A percentile compares a stretch with the other conserved stretches of the same genome.
Evolutionary conservation across 2,888 invertebrate genomes (phyloP).

Genomic region (Polylopha cassiicola): DNA sequence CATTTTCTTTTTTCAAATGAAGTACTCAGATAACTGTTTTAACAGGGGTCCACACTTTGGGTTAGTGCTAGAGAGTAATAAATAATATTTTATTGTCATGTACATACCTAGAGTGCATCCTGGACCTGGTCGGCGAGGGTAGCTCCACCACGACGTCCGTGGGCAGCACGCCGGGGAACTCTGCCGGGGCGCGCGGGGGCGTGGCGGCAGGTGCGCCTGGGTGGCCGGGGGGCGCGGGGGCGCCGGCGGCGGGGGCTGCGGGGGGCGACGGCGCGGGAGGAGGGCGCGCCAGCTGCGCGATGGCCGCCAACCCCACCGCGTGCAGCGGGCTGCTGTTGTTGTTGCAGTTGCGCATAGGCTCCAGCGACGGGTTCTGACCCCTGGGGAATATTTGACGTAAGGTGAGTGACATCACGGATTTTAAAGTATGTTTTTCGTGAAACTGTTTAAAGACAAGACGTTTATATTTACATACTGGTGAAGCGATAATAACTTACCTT

Average conservation of each 20-base stretch:
- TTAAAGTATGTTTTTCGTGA: too few relatives aligned
- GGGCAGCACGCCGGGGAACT: constrained; percentile 71
- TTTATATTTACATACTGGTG: background rate
- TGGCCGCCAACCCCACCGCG: constrained; percentile 86
- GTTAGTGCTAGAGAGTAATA: too few relatives aligned
- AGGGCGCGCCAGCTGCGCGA: constrained; percentile 84
- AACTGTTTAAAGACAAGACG: background rate
- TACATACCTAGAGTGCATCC: constrained; percentile 39
- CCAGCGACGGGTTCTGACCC: constrained; percentile 52
- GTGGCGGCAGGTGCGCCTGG: constrained; percentile 30
- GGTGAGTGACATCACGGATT: constrained; percentile 1
- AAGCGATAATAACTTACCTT: constrained; percentile 38
- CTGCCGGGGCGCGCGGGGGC: constrained; percentile 40
- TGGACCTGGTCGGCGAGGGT: constrained; percentile 53
- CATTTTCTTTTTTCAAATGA: too few relatives aligned
- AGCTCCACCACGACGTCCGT: constrained; percentile 69
- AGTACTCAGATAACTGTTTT: too few relatives aligned
- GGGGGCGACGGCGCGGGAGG: constrained; percentile 73
- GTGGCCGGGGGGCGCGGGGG: constrained; percentile 63
- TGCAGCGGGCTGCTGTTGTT: constrained; percentile 80
- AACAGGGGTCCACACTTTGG: too few relatives aligned
- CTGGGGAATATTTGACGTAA: constrained; percentile 29
- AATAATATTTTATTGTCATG: background rate
- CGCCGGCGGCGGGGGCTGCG: constrained; percentile 43
- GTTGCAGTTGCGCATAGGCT: constrained; percentile 73